These are phyloP conservation scores for Chirona hameri DNA, from an alignment of 2,888 invertebrate genomes.

Conservation along the genomic window DNA sequence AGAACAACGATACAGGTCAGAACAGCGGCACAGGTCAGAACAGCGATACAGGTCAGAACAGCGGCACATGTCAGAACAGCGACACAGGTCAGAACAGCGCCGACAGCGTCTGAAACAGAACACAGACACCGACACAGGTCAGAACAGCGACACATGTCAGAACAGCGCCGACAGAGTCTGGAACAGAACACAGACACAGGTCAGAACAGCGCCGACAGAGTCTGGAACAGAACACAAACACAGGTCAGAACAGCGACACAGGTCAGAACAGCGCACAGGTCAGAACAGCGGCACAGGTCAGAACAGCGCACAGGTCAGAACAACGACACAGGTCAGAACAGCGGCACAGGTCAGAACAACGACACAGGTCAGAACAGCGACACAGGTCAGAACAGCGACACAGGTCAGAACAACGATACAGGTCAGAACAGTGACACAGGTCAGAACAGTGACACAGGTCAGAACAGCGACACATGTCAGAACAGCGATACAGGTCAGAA, in stretches of 20 bases:
- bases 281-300: not conserved
- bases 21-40: not conserved
- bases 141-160: not conserved
- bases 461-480: not conserved
- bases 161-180: slow-evolving; percentile 41
- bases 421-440: too few relatives aligned
- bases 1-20: not conserved
- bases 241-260: too few relatives aligned
- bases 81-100: slow-evolving; percentile 36
- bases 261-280: not conserved
- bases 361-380: not conserved
- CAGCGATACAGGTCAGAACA: not conserved
- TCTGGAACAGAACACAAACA: too few relatives aligned
- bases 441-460: not conserved
- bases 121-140: not conserved
- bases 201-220: not conserved
- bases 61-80: not conserved
- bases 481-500: not conserved
- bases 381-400: not conserved
- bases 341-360: not conserved
- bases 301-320: too few relatives aligned
- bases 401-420: too few relatives aligned
- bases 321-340: too few relatives aligned
- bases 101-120: slow-evolving; percentile 39
- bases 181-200: not conserved